Percentiles rank a stretch among this genome's conserved stretches.
These are phyloP conservation scores for Hesperia comma DNA, from an alignment of 2,888 invertebrate species.

Conservation along the genomic window DNA sequence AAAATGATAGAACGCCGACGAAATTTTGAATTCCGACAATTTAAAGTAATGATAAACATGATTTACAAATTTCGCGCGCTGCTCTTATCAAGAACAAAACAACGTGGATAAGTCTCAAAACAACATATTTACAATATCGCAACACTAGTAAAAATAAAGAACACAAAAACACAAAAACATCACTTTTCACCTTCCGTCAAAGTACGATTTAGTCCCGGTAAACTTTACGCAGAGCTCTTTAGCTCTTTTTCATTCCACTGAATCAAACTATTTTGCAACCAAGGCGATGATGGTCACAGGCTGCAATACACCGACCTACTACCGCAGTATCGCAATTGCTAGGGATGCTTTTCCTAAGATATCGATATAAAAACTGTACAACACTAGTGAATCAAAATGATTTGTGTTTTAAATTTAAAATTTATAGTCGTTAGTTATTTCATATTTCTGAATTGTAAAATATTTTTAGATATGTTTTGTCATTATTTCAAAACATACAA, in stretches of 20 bases:
- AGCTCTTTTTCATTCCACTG: slow-evolving; percentile 33
- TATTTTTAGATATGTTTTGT: no score
- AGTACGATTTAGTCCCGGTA: slow-evolving; percentile 13
- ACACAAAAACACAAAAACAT: slow-evolving; percentile 20
- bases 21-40: slow-evolving; percentile 22
- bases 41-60: neutral
- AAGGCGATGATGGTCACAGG: slow-evolving; percentile 23
- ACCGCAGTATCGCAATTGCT: slow-evolving; percentile 45
- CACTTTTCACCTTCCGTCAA: slow-evolving; percentile 19
- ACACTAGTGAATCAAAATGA: slow-evolving; percentile 10
- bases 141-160: neutral
- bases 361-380: slow-evolving; percentile 35
- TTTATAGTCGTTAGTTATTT: neutral
- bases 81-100: slow-evolving; percentile 5
- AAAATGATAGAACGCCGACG: neutral
- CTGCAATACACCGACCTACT: slow-evolving; percentile 36
- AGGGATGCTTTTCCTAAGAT: slow-evolving; percentile 34
- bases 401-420: no score
- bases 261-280: slow-evolving; percentile 34
- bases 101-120: slow-evolving; percentile 17
- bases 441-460: neutral
- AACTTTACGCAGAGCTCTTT: slow-evolving; percentile 26
- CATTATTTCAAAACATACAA: no score
- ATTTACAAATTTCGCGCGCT: slow-evolving; percentile 2
- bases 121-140: slow-evolving; percentile 2